phyloP scores from a whole-genome alignment of 2,113 vertebrate genomes.

The Brachirus orientalis region DNA sequence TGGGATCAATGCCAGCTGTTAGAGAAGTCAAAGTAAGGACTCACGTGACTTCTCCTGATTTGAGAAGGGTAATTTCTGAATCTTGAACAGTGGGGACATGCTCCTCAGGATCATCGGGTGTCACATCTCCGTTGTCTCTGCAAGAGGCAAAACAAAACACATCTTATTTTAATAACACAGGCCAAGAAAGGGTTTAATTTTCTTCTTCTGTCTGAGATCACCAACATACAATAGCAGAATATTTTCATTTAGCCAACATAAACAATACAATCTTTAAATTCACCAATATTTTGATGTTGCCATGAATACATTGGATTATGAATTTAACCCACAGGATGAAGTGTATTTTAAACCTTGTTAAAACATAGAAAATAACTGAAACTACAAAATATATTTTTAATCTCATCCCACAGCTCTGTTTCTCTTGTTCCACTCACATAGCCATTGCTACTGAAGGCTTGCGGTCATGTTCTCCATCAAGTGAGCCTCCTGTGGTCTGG shows the following conservation, averaged over 20 bases:
- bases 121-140: constrained; percentile 75
- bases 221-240: too few relatives aligned
- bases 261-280: background rate
- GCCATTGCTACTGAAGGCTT: constrained; percentile 72
- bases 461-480: constrained; percentile 78
- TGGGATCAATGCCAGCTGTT: background rate
- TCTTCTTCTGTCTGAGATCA: background rate
- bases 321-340: background rate
- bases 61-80: constrained; percentile 90
- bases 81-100: constrained; percentile 84
- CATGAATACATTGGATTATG: background rate
- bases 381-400: background rate
- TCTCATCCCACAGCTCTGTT: background rate
- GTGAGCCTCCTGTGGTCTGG: constrained; percentile 80
- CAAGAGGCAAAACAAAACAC: constrained; percentile 26
- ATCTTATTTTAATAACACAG: background rate
- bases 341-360: background rate
- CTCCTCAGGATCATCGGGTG: constrained; percentile 85
- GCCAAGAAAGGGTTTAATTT: too few relatives aligned
- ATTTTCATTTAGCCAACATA: background rate
- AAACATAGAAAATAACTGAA: background rate
- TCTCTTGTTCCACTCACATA: constrained; percentile 82
- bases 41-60: constrained; percentile 93
- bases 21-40: constrained; percentile 48
- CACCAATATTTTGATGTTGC: too few relatives aligned